Base-by-base conservation (phyloP, 2,797 vertebrate species). In the Chromis chromis region DNA sequence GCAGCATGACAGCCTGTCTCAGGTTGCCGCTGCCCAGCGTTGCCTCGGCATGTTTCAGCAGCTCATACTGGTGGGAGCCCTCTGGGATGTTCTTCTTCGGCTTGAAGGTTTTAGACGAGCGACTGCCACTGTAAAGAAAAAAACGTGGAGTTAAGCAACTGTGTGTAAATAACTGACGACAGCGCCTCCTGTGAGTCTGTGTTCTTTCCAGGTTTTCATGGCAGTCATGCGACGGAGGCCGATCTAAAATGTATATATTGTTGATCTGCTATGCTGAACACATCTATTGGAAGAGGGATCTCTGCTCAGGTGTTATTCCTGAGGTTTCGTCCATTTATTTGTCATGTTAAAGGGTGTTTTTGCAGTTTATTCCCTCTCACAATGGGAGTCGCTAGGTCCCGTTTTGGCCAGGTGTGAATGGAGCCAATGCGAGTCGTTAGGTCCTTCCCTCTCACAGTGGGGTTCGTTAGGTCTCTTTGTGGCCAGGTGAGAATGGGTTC, bases 11-110 rank as follows among this genome's bases (percentile, higher is more conserved):
- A 0, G 98, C 98, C 70, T 98, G 97, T n/a, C 98, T 90, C 31
- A 99, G 91, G 89, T 99, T 99, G 0, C 97, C 98, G 4, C 97
- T 98, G 56, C 98, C 98, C 77, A 99, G 88, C 0, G 98, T 99
- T 0, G 97, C 98, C 86, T 99, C 98, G 0, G 98, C 97, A 3
- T 99, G 98, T 58, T 99, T 99, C 76, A 99, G 83, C 66, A 98
- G 95, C 81, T 98, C 98, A 11, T 98, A 98, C 88, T 98, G 98
- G 77, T 98, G 98, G 33, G 97, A 99, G 16, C 98, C 97, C 82
- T 98, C 97, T 0, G 97, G 97, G 79, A 99, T 98, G 85, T 98
- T 98, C 86, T 98, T 98, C 94, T 98, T 98, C 4, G 97, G 97
- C 79, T 98, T 99, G 92, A 99, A 98, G 0, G 97, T 99, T 91